phyloP scores from a whole-genome alignment of 2,888 invertebrate species.

The Malacosoma neustria region DNA sequence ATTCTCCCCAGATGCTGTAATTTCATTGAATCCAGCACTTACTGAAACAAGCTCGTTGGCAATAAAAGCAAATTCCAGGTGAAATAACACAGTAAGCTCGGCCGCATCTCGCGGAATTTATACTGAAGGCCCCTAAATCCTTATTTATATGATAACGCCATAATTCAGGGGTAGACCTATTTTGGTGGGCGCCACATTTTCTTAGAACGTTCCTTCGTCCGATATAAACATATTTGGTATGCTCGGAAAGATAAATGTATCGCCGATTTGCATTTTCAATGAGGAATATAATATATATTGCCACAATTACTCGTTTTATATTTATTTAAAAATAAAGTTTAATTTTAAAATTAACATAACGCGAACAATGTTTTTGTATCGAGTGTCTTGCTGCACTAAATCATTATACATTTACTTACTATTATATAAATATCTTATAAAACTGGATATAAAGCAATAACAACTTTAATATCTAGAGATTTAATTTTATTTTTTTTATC shows the following conservation, averaged over 20 bases:
- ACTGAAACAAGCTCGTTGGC: slow-evolving; percentile 20
- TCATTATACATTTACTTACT: too few species aligned
- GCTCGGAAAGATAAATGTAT: slow-evolving; percentile 4
- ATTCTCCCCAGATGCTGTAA: background rate
- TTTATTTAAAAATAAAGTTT: too few species aligned
- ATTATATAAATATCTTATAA: too few species aligned
- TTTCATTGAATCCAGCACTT: slow-evolving; percentile 6
- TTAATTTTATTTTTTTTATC: too few species aligned
- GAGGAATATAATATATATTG: too few species aligned
- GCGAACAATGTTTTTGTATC: too few species aligned
- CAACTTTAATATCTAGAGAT: too few species aligned
- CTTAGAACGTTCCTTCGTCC: slow-evolving; percentile 4
- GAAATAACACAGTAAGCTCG: slow-evolving; percentile 37
- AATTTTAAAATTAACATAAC: too few species aligned
- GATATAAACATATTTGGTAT: slow-evolving; percentile 6
- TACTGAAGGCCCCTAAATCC: slow-evolving; percentile 56
- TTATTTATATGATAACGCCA: slow-evolving; percentile 66
- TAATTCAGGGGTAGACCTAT: slow-evolving; percentile 39
- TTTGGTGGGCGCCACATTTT: slow-evolving; percentile 16
- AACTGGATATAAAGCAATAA: too few species aligned
- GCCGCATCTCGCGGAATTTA: slow-evolving; percentile 34
- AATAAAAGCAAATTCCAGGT: slow-evolving; percentile 61
- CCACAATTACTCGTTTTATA: too few species aligned
- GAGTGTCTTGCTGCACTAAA: too few species aligned
- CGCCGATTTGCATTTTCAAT: background rate